Evolutionary conservation across 2,113 vertebrate species (phyloP).

Genomic region (Peromyscus polionotus): DNA sequence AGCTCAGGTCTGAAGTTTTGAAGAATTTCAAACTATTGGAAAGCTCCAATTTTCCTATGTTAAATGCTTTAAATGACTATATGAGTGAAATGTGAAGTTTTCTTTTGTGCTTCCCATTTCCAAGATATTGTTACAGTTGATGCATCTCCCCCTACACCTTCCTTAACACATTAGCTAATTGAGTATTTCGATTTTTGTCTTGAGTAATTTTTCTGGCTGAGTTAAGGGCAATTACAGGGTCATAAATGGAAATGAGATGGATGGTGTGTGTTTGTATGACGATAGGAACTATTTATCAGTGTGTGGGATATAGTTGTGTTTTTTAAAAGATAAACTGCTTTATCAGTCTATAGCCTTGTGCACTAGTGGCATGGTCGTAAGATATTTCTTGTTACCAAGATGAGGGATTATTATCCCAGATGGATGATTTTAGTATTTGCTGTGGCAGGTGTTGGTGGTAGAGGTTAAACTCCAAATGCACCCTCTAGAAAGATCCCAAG

Average conservation of each 20-base stretch:
- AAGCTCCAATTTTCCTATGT: background rate
- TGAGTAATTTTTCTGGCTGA: background rate
- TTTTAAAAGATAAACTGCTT: background rate
- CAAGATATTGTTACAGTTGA: background rate
- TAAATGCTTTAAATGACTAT: background rate
- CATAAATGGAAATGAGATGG: background rate
- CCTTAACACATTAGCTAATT: background rate
- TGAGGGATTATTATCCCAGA: background rate
- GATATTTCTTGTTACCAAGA: background rate
- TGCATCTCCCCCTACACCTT: background rate
- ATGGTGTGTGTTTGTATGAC: background rate
- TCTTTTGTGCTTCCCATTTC: background rate
- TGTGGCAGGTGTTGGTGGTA: background rate
- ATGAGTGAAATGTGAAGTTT: background rate
- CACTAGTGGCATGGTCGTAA: background rate
- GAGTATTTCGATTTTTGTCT: conserved; percentile 47
- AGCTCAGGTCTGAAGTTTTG: background rate
- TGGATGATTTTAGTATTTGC: background rate
- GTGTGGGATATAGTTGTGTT: background rate
- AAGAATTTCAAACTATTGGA: background rate
- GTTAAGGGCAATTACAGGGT: background rate
- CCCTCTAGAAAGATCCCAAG: background rate
- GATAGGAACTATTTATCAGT: background rate
- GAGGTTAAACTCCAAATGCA: background rate
- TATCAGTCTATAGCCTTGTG: background rate